A percentile compares a stretch with the other conserved stretches of the same genome.
Conservation (phyloP, 2,113 vertebrate species). For the Murina feae region DNA sequence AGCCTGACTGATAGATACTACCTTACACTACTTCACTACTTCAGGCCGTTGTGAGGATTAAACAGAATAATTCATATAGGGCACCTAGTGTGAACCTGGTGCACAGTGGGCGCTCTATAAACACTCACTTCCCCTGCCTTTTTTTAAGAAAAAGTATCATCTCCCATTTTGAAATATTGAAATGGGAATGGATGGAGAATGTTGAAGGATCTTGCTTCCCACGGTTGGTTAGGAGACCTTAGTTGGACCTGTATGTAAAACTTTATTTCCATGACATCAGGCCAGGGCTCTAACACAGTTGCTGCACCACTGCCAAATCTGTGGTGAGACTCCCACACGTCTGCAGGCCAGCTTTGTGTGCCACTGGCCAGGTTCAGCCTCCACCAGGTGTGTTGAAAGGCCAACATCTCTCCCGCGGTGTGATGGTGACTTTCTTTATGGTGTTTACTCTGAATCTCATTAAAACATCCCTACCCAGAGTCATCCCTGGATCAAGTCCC, state of each 20-base stretch:
- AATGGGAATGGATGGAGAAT: not conserved
- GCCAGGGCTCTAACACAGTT: not conserved
- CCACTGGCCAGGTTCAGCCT: not conserved
- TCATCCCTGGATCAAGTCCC: constrained; percentile 43
- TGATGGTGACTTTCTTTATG: not conserved
- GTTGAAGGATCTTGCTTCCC: not conserved
- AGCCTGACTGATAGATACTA: not conserved
- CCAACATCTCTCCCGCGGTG: not conserved
- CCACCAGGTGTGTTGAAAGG: not conserved
- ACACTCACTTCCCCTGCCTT: not conserved
- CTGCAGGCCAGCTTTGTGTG: not conserved
- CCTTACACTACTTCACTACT: not conserved
- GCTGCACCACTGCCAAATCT: not conserved
- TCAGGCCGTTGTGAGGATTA: not conserved
- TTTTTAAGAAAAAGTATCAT: not conserved
- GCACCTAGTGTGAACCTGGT: not conserved
- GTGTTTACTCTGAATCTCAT: constrained; percentile 10
- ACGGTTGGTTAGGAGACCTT: not conserved
- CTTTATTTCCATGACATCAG: not conserved
- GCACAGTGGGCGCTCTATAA: not conserved
- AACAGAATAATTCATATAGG: not conserved
- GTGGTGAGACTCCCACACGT: not conserved
- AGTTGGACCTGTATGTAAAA: not conserved
- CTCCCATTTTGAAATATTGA: not conserved
- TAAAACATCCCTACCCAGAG: not conserved